phyloP scores from a whole-genome alignment of 2,797 vertebrate species.

The Chaetophractus vellerosus region DNA sequence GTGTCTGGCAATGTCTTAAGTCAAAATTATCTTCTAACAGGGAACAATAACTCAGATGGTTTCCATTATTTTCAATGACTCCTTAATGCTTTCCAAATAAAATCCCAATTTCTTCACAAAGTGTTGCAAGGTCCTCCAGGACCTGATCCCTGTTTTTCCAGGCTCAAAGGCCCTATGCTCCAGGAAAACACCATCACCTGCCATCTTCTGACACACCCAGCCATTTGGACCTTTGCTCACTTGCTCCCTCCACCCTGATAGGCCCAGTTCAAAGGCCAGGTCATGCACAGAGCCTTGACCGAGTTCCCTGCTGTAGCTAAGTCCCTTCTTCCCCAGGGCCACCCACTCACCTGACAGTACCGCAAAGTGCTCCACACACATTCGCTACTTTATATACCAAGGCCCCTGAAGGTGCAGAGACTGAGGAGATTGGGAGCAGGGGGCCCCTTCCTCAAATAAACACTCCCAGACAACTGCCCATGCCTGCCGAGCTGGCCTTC shows the following conservation, averaged over 20 bases:
- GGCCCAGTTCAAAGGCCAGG: neutral
- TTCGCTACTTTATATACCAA: neutral
- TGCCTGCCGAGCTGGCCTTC: neutral
- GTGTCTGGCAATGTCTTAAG: neutral
- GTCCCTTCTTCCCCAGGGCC: neutral
- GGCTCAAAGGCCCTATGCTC: neutral
- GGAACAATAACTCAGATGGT: neutral
- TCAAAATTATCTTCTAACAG: neutral
- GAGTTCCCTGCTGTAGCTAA: neutral
- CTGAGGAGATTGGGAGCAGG: neutral
- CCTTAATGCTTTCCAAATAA: conserved; percentile 30
- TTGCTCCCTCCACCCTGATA: no score
- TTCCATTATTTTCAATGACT: neutral
- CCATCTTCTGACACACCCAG: neutral
- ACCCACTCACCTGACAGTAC: neutral
- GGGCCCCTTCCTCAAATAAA: neutral
- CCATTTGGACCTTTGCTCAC: neutral
- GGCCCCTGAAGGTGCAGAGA: accelerated
- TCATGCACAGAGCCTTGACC: neutral
- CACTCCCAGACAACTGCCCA: no score
- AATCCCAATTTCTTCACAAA: neutral
- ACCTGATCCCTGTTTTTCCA: neutral
- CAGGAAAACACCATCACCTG: neutral
- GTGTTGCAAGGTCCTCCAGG: neutral
- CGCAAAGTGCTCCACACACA: neutral